phyloP scores from a whole-genome alignment of 2,113 vertebrate species.

The Phaethon lepturus region DNA sequence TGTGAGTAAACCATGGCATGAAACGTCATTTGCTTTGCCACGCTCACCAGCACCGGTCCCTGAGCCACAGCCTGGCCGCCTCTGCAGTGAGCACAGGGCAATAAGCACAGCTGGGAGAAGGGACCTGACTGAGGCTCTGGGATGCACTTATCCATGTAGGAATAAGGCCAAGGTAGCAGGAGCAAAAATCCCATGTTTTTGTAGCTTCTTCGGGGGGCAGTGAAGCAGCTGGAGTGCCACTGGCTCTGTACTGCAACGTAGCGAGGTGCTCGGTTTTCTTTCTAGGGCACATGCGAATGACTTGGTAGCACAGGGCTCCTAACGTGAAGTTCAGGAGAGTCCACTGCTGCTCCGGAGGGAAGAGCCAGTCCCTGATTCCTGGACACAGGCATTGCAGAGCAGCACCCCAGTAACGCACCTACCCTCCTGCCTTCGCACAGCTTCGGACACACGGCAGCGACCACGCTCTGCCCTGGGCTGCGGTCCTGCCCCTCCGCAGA shows the following conservation, averaged over 20 bases:
- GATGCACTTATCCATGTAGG: neutral
- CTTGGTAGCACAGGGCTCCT: neutral
- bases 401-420: neutral
- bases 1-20: neutral
- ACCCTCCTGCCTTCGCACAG: neutral
- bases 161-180: neutral
- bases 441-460: fast-evolving
- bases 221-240: neutral
- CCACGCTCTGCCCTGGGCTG: fast-evolving
- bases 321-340: fast-evolving
- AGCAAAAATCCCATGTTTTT: neutral
- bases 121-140: fast-evolving
- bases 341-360: neutral
- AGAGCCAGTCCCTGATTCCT: neutral
- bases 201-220: neutral
- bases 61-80: neutral
- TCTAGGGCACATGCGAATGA: fast-evolving
- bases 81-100: neutral
- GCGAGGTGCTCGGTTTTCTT: neutral
- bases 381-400: fast-evolving
- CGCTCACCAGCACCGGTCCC: neutral
- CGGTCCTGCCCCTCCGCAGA: fast-evolving
- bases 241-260: neutral
- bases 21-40: neutral
- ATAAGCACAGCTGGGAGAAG: neutral